These are phyloP conservation scores for Ophonus ardosiacus DNA, from an alignment of 2,888 invertebrate species.

Conservation along the genomic window DNA sequence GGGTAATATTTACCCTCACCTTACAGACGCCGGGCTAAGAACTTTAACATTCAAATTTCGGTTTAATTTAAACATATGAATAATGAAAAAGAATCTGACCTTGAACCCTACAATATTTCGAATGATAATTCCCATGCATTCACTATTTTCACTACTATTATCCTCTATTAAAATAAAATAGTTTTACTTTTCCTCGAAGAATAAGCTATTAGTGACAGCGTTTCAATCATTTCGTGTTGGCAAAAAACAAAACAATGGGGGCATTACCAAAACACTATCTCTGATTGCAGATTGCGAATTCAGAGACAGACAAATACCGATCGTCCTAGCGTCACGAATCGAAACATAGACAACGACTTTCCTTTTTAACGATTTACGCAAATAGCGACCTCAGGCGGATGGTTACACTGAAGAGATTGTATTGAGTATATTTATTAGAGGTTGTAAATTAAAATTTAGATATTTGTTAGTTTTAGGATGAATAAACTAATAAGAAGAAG, in stretches of 20 bases:
- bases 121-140: background rate
- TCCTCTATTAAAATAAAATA: background rate
- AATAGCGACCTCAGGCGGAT: constrained; percentile 56
- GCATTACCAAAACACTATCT: constrained; percentile 47
- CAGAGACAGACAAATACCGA: constrained; percentile 47
- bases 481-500: background rate
- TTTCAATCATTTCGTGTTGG: background rate
- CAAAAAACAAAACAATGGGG: constrained; percentile 35
- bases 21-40: too few species aligned
- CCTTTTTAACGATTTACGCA: constrained; percentile 66
- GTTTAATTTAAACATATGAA: too few species aligned
- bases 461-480: background rate
- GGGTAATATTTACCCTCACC: too few species aligned
- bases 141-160: background rate
- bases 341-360: constrained; percentile 65
- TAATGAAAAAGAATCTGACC: background rate
- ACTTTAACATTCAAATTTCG: too few species aligned
- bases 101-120: background rate
- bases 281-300: constrained; percentile 32
- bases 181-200: background rate
- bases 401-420: background rate
- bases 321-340: constrained; percentile 65
- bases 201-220: background rate
- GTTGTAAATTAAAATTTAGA: background rate
- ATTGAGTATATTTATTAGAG: background rate